Base-by-base conservation (phyloP, 2,888 invertebrate species). In the Thereva unica region DNA sequence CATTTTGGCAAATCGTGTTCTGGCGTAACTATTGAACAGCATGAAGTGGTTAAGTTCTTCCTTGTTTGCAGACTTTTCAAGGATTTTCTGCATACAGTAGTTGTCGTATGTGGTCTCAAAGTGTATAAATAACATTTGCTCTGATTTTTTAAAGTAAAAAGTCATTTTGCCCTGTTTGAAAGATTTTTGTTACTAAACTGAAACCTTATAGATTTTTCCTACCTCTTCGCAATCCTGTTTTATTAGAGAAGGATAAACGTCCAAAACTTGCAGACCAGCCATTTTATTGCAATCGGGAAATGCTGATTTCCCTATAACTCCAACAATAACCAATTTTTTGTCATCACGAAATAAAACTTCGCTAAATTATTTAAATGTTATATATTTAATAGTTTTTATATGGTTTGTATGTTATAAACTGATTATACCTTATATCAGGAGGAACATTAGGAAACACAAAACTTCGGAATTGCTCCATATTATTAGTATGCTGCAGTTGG, bases 1-100 rank as follows among this genome's bases (percentile, higher is more conserved):
- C 49, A 87, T 86, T 73, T 88, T 87, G 12, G 92, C 90, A 69
- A 81, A 81, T n/a, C 76, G 73, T 52, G 75, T 76, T 0, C 80
- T 74, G 34, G 78, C 71, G 38, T 72, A 72, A 41, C 77, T 77
- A 65, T 80, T 77, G 54, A 80, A 79, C 5, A 67, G 70, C 52
- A 79, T 73, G 56, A 79, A 76, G 41, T 76, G 74, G 2, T 75
- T 71, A 3, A 83, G 82, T 67, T 82, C 80, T 73, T 86, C 84
- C 71, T 85, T 64, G 4, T 71, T 68, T 47, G 73, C 64, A 10
- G 72, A 71, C 4, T 71, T 69, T 1, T 75, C 67, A 34, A 80
- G 54, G 63, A 76, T 69, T 38, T 77, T 70, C 10, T 74, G 69
- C 73, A 78, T 73, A 9, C 80, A 76, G 4, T 71, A 73, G 35